Conservation (phyloP, 2,888 invertebrate species). For the Lasioglossum pauxillum region DNA sequence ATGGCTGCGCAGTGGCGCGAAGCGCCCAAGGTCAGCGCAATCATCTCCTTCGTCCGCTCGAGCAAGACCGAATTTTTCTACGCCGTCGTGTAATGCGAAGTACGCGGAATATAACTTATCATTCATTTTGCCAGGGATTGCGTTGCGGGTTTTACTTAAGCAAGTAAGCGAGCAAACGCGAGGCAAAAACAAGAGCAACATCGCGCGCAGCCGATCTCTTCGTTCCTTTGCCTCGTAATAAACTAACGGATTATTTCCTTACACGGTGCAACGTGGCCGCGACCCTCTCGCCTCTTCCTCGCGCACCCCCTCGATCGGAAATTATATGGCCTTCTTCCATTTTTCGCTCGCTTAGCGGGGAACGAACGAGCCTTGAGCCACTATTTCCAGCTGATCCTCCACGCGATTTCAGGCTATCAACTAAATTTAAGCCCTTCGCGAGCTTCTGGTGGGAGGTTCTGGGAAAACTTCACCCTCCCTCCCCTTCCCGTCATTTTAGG, state of each 20-base stretch:
- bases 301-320: slow-evolving; percentile 6
- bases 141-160: slow-evolving; percentile 52
- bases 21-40: slow-evolving; percentile 77
- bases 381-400: slow-evolving; percentile 18
- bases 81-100: slow-evolving; percentile 47
- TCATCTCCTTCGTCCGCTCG: slow-evolving; percentile 75
- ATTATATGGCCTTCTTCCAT: slow-evolving; percentile 36
- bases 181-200: slow-evolving; percentile 49
- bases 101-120: slow-evolving; percentile 54
- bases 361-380: neutral
- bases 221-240: slow-evolving; percentile 49
- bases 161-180: neutral
- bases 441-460: neutral
- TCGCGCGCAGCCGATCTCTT: neutral
- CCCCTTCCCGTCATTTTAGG: neutral
- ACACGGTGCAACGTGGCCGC: slow-evolving; percentile 13
- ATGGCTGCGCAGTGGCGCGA: slow-evolving; percentile 70
- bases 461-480: slow-evolving; percentile 13
- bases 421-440: slow-evolving; percentile 19
- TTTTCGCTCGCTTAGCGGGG: neutral
- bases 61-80: slow-evolving; percentile 68
- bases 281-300: neutral
- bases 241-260: slow-evolving; percentile 65
- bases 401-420: slow-evolving; percentile 24
- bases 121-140: slow-evolving; percentile 46